Percentiles rank a stretch among this genome's conserved stretches.
Conservation (phyloP, 2,113 vertebrate genomes). For the Rhagologus leucostigma region DNA sequence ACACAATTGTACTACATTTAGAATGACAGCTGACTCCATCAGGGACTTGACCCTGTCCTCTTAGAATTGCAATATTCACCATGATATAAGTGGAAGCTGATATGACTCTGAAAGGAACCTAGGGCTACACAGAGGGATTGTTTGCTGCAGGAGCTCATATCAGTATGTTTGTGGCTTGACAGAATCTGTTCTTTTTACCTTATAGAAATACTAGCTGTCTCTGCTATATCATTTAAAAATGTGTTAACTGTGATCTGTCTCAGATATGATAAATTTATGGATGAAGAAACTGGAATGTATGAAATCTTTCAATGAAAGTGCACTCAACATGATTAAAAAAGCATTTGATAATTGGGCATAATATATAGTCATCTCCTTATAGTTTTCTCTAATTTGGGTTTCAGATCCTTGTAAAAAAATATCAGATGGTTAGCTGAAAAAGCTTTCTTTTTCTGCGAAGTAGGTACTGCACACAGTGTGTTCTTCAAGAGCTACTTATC, state of each 20-base stretch:
- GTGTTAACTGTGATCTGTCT: neutral
- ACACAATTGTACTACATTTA: neutral
- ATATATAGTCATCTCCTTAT: slow-evolving; percentile 11
- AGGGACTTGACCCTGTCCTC: neutral
- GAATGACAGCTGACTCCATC: neutral
- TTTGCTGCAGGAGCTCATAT: neutral
- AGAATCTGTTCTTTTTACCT: neutral
- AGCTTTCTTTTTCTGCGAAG: slow-evolving; percentile 27
- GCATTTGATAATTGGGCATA: slow-evolving; percentile 37
- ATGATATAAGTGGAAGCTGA: neutral
- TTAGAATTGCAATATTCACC: neutral
- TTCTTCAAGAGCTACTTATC: neutral
- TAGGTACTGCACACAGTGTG: neutral
- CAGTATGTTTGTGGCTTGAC: neutral
- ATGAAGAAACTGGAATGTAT: neutral
- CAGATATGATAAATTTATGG: neutral
- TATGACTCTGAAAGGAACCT: neutral
- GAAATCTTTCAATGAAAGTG: neutral
- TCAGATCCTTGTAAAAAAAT: slow-evolving; percentile 38
- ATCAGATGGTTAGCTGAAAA: slow-evolving; percentile 13
- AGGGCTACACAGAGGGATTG: neutral
- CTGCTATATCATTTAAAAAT: neutral
- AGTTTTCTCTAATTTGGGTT: slow-evolving; percentile 34
- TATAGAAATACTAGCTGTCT: neutral
- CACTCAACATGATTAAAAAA: neutral